A percentile compares a stretch with the other conserved stretches of the same genome.
Conservation (phyloP, 2,888 invertebrate genomes). For the Nemapogon koenigi region DNA sequence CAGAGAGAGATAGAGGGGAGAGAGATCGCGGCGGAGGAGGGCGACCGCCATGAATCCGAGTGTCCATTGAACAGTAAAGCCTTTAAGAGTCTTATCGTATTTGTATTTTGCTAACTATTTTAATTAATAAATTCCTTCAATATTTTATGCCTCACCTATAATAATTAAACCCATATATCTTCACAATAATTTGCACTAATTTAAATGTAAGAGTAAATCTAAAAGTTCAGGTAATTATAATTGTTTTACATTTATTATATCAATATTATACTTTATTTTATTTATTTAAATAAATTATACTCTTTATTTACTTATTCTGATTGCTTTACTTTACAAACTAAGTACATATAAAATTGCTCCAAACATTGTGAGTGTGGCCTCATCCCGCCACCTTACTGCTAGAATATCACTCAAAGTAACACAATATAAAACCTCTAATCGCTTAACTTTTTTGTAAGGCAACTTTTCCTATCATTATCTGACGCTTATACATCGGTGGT, state of each 20-base stretch:
- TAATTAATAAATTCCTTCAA: constrained; percentile 66
- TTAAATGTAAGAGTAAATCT: constrained; percentile 64
- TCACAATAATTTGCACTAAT: constrained; percentile 64
- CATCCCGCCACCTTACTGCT: constrained; percentile 45
- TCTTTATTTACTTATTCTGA: constrained; percentile 61
- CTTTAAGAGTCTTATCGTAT: constrained; percentile 62
- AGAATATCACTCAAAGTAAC: constrained; percentile 56
- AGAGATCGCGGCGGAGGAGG: constrained; percentile 18
- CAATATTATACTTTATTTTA: constrained; percentile 26
- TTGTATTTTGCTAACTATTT: constrained; percentile 66
- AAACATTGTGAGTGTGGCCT: constrained; percentile 41
- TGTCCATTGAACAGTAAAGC: constrained; percentile 55
- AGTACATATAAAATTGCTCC: constrained; percentile 62
- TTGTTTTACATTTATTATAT: constrained; percentile 38
- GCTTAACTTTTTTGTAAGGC: constrained; percentile 59
- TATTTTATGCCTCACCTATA: constrained; percentile 60
- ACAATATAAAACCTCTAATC: constrained; percentile 57
- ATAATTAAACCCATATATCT: constrained; percentile 62
- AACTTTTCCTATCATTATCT: constrained; percentile 56
- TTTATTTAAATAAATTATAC: constrained; percentile 62
- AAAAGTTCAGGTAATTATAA: constrained; percentile 38
- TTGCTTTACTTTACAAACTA: constrained; percentile 46
- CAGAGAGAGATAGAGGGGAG: constrained; percentile 9
- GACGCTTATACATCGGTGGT: background rate
- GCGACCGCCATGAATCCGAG: no score